Evolutionary conservation across 2,797 vertebrate genomes (phyloP), one percentile per base, ranked within the genome.

Genomic region (Petrocephalus sullivani): DNA sequence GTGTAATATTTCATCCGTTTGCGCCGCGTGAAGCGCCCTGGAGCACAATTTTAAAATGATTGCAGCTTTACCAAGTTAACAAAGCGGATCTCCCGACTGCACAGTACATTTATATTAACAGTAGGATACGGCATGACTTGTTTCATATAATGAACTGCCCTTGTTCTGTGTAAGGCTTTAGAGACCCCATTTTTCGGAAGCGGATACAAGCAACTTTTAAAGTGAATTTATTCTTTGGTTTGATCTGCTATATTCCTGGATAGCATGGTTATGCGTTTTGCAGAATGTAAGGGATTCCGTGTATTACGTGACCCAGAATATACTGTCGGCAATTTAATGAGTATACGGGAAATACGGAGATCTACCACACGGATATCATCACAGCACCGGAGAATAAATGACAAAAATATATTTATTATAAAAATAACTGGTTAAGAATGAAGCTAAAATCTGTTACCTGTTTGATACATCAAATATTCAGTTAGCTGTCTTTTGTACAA

Each of bases 1-100:
- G 85, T 86, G 56, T 86, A 58, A 84, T 84, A 84, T 53, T 84
- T 49, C 51, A 84, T 84, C 49, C 81, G 28, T 84, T 54, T 86
- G 85, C 53, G 54, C 83, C 83, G 53, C 83, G 19, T 57, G 54
- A 85, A 85, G 83, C 54, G 51, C 83, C 51, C 51, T 85, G 28
- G 78, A 82, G 78, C 78, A 82, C 81, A 84, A 23, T 84, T 58
- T 86, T 41, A 33, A 86, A 86, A 58, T 46, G 85, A 58, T 60
- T 58, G 23, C 56, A 86, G 85, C 85, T 86, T 58, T 86, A 41
- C 85, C 14, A 86, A 86, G 33, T 58, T 85, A 58, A 85, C 53
- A 28, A 58, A 85, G 84, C 84, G 51, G 16, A 57, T 56, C 54
- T 56, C 21, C 51, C 46, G 28, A 84, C 49, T 85, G 54, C 53